Base-by-base conservation (phyloP, 2,888 invertebrate species). In the Aphidius colemani region DNA sequence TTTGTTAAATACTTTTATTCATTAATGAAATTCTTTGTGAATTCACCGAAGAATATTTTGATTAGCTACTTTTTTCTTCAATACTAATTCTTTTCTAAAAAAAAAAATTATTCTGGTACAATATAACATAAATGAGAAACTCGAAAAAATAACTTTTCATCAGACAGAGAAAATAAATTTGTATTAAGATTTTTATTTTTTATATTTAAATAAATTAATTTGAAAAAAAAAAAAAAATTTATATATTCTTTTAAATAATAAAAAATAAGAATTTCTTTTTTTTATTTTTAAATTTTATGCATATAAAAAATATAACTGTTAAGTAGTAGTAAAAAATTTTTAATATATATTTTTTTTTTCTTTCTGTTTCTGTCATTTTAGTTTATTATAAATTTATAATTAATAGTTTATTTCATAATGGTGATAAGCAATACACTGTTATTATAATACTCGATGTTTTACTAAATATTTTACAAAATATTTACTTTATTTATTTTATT, bases 401-500 rank as follows among this genome's bases (percentile, higher is more conserved):
- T 55, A 70, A 75, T 73, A 71, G 72, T 75, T 71, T 72, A 71
- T 71, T 70, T 70, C 68, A 71, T 69, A 70, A 73, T 73, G 72
- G 71, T 72, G 77, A 77, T 76, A 75, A 72, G 72, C 74, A 76
- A 75, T 30, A 30, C 74, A 71, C 71, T 74, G 73, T 74, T 76
- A 76, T 76, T 76, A 76, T 55, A 55, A 55, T 73, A 71, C 71
- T 74, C 70, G 74, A 77, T 74, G 73, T 76, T 76, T 74, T 74
- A 72, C 72, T 74, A 76, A 77, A 76, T 74, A 75, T 76, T 76
- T 76, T 76, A 30, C 30, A 30, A 30, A 30, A 30, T 30, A 30
- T 30, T 30, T 30, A 30, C 30, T 30, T 30, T 30, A 30, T 30
- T 30, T 30, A 30, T 30, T 30, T 30, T 30, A 5, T 30, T 30